Percentiles rank a stretch among this genome's conserved stretches.
These are phyloP conservation scores for Heptranchias perlo DNA, from an alignment of 2,113 vertebrate genomes.

Conservation along the genomic window DNA sequence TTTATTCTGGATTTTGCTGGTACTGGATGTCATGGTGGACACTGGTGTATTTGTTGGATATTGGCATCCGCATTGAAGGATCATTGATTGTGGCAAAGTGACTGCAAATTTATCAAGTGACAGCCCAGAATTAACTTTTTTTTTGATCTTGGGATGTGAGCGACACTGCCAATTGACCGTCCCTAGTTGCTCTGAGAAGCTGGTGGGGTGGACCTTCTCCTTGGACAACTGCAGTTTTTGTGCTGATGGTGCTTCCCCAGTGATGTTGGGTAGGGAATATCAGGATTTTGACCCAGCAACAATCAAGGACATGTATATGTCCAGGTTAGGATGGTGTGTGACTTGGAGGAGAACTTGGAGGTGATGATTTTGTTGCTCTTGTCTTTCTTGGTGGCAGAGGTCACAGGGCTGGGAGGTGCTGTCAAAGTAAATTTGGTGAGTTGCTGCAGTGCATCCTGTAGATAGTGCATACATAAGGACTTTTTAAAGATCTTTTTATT, in stretches of 20 bases:
- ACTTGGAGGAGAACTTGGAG: not conserved
- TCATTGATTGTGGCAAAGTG: not conserved
- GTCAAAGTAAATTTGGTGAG: too few relatives aligned
- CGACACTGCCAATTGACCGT: not conserved
- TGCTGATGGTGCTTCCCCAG: not conserved
- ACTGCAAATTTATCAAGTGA: not conserved
- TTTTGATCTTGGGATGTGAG: not conserved
- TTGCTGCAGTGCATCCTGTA: too few relatives aligned
- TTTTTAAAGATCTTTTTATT: too few relatives aligned
- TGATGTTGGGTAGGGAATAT: not conserved
- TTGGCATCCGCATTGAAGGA: not conserved
- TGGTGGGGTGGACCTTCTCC: not conserved
- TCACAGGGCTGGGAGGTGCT: too few relatives aligned
- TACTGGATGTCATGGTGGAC: not conserved
- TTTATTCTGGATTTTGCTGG: not conserved
- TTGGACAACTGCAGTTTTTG: not conserved
- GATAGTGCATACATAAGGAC: too few relatives aligned
- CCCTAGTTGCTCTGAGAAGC: not conserved
- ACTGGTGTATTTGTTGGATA: not conserved
- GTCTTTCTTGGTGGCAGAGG: too few relatives aligned
- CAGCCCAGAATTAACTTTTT: not conserved
- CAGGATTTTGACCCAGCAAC: not conserved
- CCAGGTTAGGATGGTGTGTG: not conserved
- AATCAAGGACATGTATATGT: not conserved
- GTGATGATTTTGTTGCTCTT: too few relatives aligned